Evolutionary conservation across 2,797 vertebrate genomes (phyloP), one percentile per base, ranked within the genome.

Genomic region (Peromyscus melanophrys): DNA sequence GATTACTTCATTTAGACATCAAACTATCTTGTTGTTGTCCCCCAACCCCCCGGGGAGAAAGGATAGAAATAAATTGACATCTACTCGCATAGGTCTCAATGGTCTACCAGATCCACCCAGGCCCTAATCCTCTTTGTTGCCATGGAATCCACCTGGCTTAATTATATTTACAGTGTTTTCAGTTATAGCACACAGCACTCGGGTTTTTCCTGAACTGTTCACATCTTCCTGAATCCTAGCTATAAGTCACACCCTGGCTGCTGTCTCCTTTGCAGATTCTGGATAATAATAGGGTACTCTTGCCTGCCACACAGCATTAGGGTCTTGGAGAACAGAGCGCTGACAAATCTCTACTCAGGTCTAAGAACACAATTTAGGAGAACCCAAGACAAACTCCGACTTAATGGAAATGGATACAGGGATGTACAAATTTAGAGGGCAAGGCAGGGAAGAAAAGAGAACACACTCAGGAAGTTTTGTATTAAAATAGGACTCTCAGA

Each of bases 1-100:
- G 97, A 98, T 98, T 98, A 98, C 85, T 98, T 98, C 96, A 99
- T 98, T 98, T 98, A 98, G 98, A 98, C 98, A 98, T 98, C 98
- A 98, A 98, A 98, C 97, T 98, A 97, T 29, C 89, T 83, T 49
- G 81, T 65, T 87, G 83, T 92, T 97, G 82, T 52, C 6, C 90
- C 92, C 52, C 4, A 34, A 1, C 0, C 69, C 77, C 77, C 17
- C 5, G 16, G 59, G 46, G 97, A 97, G 95, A 85, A 97, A 93
- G 61, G 97, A 95, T 95, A 97, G 93, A 98, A 98, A 97, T 89
- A 98, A 97, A 97, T 80, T 97, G 97, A 87, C 46, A 97, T 86
- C 17, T 43, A 94, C 93, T 97, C 49, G 6, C 85, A 91, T 63
- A 82, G 77, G 98, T 97, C 97, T 98, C 92, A 92, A 49, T 96